Evolutionary conservation across 2,888 invertebrate genomes (phyloP).

Genomic region (Bibio marci): DNA sequence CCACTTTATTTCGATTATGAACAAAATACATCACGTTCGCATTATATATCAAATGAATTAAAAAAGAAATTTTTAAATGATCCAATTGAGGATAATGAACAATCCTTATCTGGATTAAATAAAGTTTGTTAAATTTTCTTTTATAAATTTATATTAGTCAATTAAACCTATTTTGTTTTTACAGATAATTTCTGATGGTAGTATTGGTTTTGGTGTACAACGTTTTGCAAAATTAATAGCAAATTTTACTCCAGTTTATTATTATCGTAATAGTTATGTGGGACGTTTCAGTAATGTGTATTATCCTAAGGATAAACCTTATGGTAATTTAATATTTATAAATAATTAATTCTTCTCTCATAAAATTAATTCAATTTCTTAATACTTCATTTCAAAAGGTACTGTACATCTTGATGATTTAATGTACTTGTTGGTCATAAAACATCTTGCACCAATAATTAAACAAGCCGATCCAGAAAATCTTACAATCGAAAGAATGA

Average conservation of each 20-base stretch:
- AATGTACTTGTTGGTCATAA: slow-evolving; percentile 30
- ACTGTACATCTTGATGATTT: slow-evolving; percentile 34
- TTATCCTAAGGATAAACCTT: slow-evolving; percentile 33
- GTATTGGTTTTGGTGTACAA: slow-evolving; percentile 40
- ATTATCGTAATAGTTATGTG: slow-evolving; percentile 42
- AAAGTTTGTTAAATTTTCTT: too few relatives aligned
- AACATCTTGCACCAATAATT: slow-evolving; percentile 27
- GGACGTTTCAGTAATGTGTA: slow-evolving; percentile 40
- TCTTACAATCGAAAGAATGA: slow-evolving; percentile 27
- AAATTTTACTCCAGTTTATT: slow-evolving; percentile 39
- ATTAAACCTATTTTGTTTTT: slow-evolving; percentile 21
- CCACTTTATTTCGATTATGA: slow-evolving; percentile 47
- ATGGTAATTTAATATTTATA: too few relatives aligned
- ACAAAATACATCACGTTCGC: slow-evolving; percentile 33
- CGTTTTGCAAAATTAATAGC: slow-evolving; percentile 41
- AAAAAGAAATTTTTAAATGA: slow-evolving; percentile 33
- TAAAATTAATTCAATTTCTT: too few relatives aligned
- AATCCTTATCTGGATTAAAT: slow-evolving; percentile 26
- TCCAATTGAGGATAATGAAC: slow-evolving; percentile 26
- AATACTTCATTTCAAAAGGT: slow-evolving; percentile 16
- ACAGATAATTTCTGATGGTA: slow-evolving; percentile 40
- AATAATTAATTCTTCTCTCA: background rate
- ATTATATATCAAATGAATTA: slow-evolving; percentile 33
- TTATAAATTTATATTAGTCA: too few relatives aligned
- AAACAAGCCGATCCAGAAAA: slow-evolving; percentile 28